Evolutionary conservation across 1,140 invertebrate genomes (phyloP), one percentile per base, ranked within the genome.

Genomic region (Paraescarpia echinospica): DNA sequence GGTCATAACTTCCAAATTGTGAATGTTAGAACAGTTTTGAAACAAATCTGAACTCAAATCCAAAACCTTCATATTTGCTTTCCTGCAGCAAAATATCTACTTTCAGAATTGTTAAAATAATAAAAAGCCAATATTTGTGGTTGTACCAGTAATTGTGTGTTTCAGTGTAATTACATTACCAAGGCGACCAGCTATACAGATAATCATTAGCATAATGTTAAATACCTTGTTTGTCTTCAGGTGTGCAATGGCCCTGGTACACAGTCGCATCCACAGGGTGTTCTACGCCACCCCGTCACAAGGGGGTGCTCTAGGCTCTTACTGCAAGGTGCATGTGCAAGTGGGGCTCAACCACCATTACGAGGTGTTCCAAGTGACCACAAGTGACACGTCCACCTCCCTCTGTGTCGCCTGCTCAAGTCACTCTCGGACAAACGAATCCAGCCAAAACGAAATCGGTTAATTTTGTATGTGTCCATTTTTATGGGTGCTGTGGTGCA

Each of bases 221-320:
- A 1, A 9, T 22, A 4, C 31, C 92, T 77, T 94, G 93, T 92
- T 89, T 48, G 93, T 92, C 92, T 93, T 18, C 92, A 96, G 95
- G 96, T 96, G 99, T 96, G 97, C 98, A 0, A 99, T 99, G 99
- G 98, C 98, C 0, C 96, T 99, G 90, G 97, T 99, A 0, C 99
- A 99, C 96, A 98, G 98, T 35, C 96, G 99, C 94, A 97, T 97
- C 0, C 97, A 97, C 41, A 96, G 98, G 94, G 97, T 99, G 0
- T 99, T 99, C 95, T 99, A 98, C 95, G 97, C 97, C 27, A 95
- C 96, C 14, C 93, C 96, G 0, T 97, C 97, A 92, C 89, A 93
- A 33, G 93, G 97, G 90, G 98, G 98, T 0, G 98, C 97, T 4
- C 95, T 99, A 0, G 97, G 97, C 0, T 97, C 97, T 22, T 96